Evolutionary conservation across 2,888 invertebrate genomes (phyloP), one percentile per base, ranked within the genome.

Genomic region (Spisula solida): DNA sequence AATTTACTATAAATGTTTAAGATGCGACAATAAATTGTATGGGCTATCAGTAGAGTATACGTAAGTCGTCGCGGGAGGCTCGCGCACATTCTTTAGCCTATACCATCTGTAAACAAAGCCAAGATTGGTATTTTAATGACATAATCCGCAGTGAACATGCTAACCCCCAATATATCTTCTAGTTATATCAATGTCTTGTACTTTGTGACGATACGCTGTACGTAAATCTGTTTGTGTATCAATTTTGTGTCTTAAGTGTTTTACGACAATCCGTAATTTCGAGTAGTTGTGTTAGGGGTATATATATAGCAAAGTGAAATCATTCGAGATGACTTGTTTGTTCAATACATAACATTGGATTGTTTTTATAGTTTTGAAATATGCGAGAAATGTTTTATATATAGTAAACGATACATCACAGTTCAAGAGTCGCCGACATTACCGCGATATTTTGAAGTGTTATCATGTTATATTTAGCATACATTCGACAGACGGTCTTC

Each of bases 41-140:
- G 51, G 6, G 55, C 86, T 84, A 90, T 90, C 88, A 88, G 60
- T 14, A 16, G 29, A 79, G 55, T 86, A 88, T 86, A 85, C 86
- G 85, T 88, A 88, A 85, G 82, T 51, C 89, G 79, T 84, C 81
- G 91, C 91, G 88, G 91, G 91, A 91, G 91, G 89, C 88, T 56
- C 82, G 47, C 78, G 78, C 16, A 82, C 86, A 91, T 91, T 91
- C 91, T 87, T 89, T 85, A 31, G 51, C 86, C 79, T 84, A 90
- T 90, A 87, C 90, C 82, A 47, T 90, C 82, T 75, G 87, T 90
- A 90, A 91, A 91, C 89, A 91, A 88, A 88, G 88, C 51, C 47
- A 81, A 85, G 66, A 85, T 80, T 82, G 91, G 91, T 91, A 91
- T 91, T 89, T 89, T 88, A 89, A 91, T 90, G 90, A 90, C 88